These are phyloP conservation scores for Pseudochirops corinnae DNA, from an alignment of 2,797 vertebrate genomes.

Conservation along the genomic window DNA sequence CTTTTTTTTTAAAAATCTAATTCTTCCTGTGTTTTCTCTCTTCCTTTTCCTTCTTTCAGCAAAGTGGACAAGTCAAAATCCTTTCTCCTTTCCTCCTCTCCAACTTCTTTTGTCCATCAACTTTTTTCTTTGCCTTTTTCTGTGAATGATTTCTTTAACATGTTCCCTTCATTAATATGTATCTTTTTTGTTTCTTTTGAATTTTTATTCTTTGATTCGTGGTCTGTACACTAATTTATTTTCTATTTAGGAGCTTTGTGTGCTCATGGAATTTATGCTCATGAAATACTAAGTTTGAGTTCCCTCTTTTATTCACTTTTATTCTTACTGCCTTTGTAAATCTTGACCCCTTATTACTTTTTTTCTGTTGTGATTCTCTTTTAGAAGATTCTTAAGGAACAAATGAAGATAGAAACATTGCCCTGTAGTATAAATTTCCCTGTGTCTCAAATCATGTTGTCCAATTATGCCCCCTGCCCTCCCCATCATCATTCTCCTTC, in stretches of 20 bases:
- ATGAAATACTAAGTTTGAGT: neutral
- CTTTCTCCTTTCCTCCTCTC: neutral
- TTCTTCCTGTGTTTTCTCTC: neutral
- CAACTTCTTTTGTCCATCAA: neutral
- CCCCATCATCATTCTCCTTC: too few relatives aligned
- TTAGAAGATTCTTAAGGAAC: neutral
- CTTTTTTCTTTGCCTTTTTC: neutral
- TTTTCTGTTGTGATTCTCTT: neutral
- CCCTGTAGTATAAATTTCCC: too few relatives aligned
- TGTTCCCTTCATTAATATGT: neutral
- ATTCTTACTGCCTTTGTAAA: neutral
- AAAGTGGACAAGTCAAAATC: neutral
- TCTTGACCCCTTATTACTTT: neutral
- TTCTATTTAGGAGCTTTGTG: neutral
- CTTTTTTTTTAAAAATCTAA: neutral
- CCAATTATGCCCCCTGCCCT: too few relatives aligned
- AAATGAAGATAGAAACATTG: neutral
- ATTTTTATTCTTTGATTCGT: neutral
- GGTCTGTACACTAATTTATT: neutral
- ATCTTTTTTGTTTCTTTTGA: neutral
- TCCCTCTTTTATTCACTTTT: neutral
- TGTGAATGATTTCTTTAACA: neutral
- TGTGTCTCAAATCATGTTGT: too few relatives aligned
- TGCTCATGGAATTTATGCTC: neutral
- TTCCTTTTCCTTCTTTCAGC: neutral